These are phyloP conservation scores for Scomber japonicus DNA, from an alignment of 2,113 vertebrate genomes.

Conservation along the genomic window DNA sequence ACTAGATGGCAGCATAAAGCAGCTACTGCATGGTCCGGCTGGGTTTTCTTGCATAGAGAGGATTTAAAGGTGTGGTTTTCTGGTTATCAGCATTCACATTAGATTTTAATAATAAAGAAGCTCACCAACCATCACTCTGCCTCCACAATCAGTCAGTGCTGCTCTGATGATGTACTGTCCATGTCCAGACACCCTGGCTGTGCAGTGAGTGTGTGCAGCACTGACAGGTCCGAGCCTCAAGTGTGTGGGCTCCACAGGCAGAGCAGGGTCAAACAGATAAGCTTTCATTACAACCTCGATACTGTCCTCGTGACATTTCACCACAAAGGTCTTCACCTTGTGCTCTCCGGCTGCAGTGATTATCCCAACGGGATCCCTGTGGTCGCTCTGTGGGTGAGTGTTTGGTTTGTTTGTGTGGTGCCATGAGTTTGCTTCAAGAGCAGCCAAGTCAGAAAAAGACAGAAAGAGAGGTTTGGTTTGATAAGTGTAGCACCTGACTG, in stretches of 20 bases:
- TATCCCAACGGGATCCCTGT: background rate
- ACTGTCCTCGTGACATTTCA: conserved; percentile 55
- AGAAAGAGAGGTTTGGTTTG: conserved; percentile 34
- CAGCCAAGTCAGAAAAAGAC: conserved; percentile 25
- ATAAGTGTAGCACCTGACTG: conserved; percentile 7
- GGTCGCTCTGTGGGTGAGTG: background rate
- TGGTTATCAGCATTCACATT: no score
- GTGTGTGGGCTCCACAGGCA: background rate
- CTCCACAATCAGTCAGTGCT: conserved; percentile 43
- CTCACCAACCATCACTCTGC: conserved; percentile 37
- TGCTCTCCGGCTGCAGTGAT: background rate
- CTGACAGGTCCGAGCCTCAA: conserved; percentile 12
- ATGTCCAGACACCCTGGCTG: background rate
- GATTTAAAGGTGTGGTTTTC: no score
- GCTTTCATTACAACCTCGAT: conserved; percentile 46
- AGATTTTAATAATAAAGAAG: background rate
- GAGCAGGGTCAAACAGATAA: background rate
- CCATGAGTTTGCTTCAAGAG: conserved; percentile 13
- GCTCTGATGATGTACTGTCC: conserved; percentile 35
- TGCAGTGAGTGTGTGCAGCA: background rate
- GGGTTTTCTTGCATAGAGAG: no score
- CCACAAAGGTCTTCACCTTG: background rate
- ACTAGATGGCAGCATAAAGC: conserved; percentile 43
- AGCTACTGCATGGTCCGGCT: background rate
- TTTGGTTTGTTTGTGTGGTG: background rate